Evolutionary conservation across 2,797 vertebrate genomes (phyloP).

Genomic region (Acestrorhynchus altus): DNA sequence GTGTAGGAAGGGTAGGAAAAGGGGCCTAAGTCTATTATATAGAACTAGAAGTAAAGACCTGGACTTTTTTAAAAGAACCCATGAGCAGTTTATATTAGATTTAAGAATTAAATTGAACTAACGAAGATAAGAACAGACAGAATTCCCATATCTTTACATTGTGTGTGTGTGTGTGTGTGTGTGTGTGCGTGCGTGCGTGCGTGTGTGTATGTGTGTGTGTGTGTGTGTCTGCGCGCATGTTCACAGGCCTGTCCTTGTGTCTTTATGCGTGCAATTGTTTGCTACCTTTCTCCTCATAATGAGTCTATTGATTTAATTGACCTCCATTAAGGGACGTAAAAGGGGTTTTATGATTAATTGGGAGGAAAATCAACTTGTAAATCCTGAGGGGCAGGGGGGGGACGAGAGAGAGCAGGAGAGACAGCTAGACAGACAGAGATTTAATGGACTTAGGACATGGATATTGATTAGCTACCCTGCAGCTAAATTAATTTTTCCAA

Average conservation of each 20-base stretch:
- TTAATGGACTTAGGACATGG: conserved; percentile 80
- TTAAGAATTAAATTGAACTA: neutral
- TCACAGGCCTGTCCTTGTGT: conserved; percentile 25
- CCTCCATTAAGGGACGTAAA: conserved; percentile 54
- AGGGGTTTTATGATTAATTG: conserved; percentile 79
- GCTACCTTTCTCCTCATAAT: conserved; percentile 51
- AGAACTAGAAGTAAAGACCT: neutral
- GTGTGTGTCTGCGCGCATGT: conserved; percentile 6
- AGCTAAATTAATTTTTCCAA: conserved; percentile 83
- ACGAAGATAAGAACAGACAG: neutral
- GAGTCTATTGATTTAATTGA: conserved; percentile 58
- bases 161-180: conserved; percentile 5
- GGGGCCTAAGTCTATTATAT: neutral
- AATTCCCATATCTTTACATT: neutral
- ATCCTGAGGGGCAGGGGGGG: conserved; percentile 29
- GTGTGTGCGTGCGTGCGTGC: neutral
- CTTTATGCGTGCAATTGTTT: conserved; percentile 38
- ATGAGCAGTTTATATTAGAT: neutral
- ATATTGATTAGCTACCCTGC: conserved; percentile 79
- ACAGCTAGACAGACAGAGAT: conserved; percentile 50
- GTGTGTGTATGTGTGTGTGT: conserved; percentile 15
- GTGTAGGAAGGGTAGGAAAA: neutral
- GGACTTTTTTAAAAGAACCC: neutral
- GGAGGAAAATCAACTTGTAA: conserved; percentile 72
- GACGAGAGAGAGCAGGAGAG: conserved; percentile 6